phyloP scores from a whole-genome alignment of 2,797 vertebrate genomes.

The Anguilla obscura region DNA sequence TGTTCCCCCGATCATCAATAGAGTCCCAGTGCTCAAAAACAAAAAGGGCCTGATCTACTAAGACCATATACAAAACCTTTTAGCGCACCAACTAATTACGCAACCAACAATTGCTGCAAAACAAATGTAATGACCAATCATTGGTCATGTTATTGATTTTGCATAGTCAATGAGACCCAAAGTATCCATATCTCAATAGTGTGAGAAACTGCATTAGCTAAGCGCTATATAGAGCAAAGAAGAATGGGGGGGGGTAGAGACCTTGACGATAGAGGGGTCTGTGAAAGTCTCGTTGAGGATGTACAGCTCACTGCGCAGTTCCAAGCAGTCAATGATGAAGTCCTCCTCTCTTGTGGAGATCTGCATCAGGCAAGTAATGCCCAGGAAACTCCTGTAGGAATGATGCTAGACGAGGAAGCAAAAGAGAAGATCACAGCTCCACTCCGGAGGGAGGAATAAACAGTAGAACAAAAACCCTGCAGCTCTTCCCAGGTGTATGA shows the following conservation, averaged over 20 bases:
- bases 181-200: neutral
- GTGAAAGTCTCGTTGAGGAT: constrained; percentile 94
- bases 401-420: constrained; percentile 79
- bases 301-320: constrained; percentile 86
- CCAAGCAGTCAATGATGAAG: constrained; percentile 87
- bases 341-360: constrained; percentile 92
- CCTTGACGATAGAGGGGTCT: constrained; percentile 88
- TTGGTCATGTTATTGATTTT: too few species aligned
- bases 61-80: neutral
- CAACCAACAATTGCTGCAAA: neutral
- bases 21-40: neutral
- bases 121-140: neutral
- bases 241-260: constrained; percentile 53
- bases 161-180: neutral
- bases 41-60: neutral
- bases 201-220: neutral
- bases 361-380: constrained; percentile 93
- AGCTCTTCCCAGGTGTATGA: neutral
- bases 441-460: neutral
- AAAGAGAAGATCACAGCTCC: neutral
- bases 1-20: neutral
- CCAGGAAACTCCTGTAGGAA: constrained; percentile 93
- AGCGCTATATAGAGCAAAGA: neutral
- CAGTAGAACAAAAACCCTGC: neutral
- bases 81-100: neutral